phyloP scores from a whole-genome alignment of 2,113 vertebrate genomes.

The Chauna torquata region DNA sequence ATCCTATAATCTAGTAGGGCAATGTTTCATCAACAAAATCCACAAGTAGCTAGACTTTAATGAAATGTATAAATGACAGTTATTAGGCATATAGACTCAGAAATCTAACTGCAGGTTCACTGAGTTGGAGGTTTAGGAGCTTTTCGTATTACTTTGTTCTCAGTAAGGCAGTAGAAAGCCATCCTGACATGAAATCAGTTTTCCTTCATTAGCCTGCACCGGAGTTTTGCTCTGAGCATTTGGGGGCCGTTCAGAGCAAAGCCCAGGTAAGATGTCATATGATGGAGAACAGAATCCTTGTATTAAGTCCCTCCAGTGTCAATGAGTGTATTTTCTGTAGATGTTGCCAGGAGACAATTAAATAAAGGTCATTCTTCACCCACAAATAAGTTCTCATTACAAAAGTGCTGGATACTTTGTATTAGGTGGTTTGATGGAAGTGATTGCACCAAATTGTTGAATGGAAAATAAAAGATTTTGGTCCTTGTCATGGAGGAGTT shows the following conservation, averaged over 20 bases:
- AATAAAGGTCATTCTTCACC: not conserved
- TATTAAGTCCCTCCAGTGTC: not conserved
- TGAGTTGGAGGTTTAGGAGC: not conserved
- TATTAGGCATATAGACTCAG: not conserved
- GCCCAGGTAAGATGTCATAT: not conserved
- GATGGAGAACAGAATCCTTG: not conserved
- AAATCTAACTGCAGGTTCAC: not conserved
- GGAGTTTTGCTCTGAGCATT: not conserved
- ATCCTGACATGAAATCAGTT: not conserved
- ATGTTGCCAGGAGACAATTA: not conserved
- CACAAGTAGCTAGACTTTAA: not conserved
- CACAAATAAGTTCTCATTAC: fast-evolving
- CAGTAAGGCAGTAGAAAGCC: not conserved
- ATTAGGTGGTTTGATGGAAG: not conserved
- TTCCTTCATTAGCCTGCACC: not conserved
- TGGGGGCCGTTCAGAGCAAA: not conserved
- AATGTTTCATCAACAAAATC: not conserved
- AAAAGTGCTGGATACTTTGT: not conserved
- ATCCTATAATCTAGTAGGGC: not conserved
- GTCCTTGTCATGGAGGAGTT: not conserved
- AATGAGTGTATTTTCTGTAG: not conserved
- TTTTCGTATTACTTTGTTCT: not conserved
- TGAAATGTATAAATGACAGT: not conserved
- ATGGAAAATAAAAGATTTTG: not conserved
- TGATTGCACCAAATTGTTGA: not conserved